phyloP scores from a whole-genome alignment of 2,113 vertebrate species.

The Alligator mississippiensis region DNA sequence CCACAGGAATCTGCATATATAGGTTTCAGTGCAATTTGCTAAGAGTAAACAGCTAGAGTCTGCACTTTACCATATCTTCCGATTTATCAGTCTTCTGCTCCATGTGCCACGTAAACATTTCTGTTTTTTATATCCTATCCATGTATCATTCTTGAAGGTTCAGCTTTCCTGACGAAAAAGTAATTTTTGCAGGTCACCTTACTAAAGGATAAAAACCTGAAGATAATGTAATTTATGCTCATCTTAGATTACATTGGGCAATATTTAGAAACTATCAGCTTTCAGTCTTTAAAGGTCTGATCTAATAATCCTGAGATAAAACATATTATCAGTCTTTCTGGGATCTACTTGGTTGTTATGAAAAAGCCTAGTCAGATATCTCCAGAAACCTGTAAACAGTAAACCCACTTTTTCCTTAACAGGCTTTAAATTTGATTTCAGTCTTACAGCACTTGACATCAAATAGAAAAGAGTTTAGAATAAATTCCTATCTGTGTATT shows the following conservation, averaged over 20 bases:
- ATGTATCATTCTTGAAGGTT: slow-evolving; percentile 29
- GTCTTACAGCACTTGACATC: not conserved
- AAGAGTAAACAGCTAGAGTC: not conserved
- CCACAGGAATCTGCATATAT: not conserved
- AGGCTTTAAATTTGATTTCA: slow-evolving; percentile 30
- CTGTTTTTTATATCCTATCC: not conserved
- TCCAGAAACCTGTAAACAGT: slow-evolving; percentile 14
- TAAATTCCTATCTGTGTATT: too few species aligned
- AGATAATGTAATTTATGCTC: slow-evolving; percentile 33
- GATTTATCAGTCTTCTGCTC: slow-evolving; percentile 54
- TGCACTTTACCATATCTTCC: not conserved
- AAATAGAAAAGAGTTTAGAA: not conserved
- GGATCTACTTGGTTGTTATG: not conserved
- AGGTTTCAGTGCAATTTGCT: slow-evolving; percentile 33
- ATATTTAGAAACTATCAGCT: slow-evolving; percentile 42
- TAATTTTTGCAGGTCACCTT: slow-evolving; percentile 49
- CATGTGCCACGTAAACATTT: slow-evolving; percentile 21
- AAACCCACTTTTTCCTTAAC: not conserved
- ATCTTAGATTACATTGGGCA: slow-evolving; percentile 39
- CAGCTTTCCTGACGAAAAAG: slow-evolving; percentile 35
- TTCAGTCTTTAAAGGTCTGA: slow-evolving; percentile 44
- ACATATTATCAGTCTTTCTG: slow-evolving; percentile 1
- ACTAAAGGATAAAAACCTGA: slow-evolving; percentile 43
- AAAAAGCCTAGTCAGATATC: slow-evolving; percentile 23
- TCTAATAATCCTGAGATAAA: slow-evolving; percentile 58